These are phyloP conservation scores for Zeuzera pyrina DNA, from an alignment of 2,888 invertebrate genomes.

Conservation along the genomic window DNA sequence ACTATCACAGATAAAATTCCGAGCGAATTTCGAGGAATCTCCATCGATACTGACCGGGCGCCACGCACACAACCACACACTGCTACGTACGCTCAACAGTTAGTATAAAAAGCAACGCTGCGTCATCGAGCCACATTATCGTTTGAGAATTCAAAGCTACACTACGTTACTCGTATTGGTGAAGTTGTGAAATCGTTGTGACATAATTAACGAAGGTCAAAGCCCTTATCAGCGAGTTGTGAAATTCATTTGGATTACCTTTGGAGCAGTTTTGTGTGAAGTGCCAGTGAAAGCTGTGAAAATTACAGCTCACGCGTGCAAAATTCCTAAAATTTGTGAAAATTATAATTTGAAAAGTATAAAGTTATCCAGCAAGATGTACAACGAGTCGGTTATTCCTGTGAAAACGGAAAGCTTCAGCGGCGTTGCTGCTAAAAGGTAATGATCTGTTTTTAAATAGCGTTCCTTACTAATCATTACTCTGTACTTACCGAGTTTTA, in stretches of 20 bases:
- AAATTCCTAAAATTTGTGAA: conserved; percentile 42
- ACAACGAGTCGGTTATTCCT: conserved; percentile 59
- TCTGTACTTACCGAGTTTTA: no score
- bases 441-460: conserved; percentile 18
- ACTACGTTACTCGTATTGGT: conserved; percentile 28
- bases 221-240: conserved; percentile 20
- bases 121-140: conserved; percentile 35
- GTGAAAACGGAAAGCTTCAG: conserved; percentile 62
- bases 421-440: conserved; percentile 64
- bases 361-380: conserved; percentile 47
- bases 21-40: conserved; percentile 50
- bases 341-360: conserved; percentile 45
- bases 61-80: conserved; percentile 38
- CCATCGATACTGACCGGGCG: conserved; percentile 31
- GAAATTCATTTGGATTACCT: conserved; percentile 18
- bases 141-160: conserved; percentile 27
- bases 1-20: conserved; percentile 26
- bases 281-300: conserved; percentile 25
- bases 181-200: conserved; percentile 65
- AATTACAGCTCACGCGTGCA: conserved; percentile 30
- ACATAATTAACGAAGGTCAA: conserved; percentile 41
- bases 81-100: conserved; percentile 28
- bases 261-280: conserved; percentile 26
- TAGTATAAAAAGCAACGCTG: conserved; percentile 26
- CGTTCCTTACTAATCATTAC: no score